Base-by-base conservation (phyloP, 2,113 vertebrate species). In the Macaca mulatta region DNA sequence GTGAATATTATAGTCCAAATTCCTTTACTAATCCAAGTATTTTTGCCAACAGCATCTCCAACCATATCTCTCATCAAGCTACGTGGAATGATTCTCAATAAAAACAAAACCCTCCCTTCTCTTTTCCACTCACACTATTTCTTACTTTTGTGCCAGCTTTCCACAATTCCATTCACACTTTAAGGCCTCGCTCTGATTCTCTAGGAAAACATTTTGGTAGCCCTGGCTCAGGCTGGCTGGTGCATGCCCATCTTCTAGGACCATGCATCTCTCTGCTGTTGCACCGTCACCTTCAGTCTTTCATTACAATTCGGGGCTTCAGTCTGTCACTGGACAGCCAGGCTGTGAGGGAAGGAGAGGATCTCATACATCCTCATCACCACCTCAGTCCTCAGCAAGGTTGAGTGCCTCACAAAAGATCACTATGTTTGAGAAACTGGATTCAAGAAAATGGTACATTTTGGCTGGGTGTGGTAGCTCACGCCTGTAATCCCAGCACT, bases 401-500 rank as follows among this genome's bases (percentile, higher is more conserved):
- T 3, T 35, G 38, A 50, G 55, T 30, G 22, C 40, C 52, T 55
- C 70, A 17, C 11, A 38, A 80, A 70, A 90, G 64, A 70, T 45
- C 25, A 35, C 48, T 83, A 38, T 11, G 16, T 40, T 50, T 61
- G 18, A 59, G 17, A 74, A 91, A n/a, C 0, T 40, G 23, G 84
- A 93, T 92, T 93, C 8, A 75, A 92, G 86, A 93, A 78, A 75
- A 57, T 59, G 8, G 5, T 40, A 23, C 23, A 16, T 64, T 64
- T 32, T 64, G 61, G 27, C 27, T 6, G 11, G 27, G 61, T 64
- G 61, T 32, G 27, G 61, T 64, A 27, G 61, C 61, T 64, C 61
- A 32, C 12, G 30, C 61, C 61, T 64, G 27, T 64, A 64, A 64
- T 32, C 61, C 30, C 5, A 64, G 61, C 27, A 64, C 61, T 64